Evolutionary conservation across 2,888 invertebrate genomes (phyloP), one percentile per base, ranked within the genome.

Genomic region (Hesperia comma): DNA sequence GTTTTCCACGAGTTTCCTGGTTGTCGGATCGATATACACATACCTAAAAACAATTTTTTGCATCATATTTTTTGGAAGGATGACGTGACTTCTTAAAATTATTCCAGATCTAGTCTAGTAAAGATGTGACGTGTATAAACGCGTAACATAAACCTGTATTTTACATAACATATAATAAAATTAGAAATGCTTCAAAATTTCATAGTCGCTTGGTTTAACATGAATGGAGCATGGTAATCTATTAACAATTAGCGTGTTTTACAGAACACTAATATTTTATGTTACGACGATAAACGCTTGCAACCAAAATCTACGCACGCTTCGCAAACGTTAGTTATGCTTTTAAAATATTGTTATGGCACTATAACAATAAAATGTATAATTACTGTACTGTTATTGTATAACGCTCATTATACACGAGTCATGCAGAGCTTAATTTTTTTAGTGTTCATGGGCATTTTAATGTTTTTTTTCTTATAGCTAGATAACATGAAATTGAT

Each of bases 251-350:
- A 37, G 14, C 19, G 19, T 19, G 37, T 40, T 53, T 37, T 49
- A 46, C n/a, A 41, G 26, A 40, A 53, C 32, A 51, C 37, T 64
- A 64, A 64, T 40, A 58, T 66, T 66, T 54, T 51, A 66, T 66
- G 32, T 60, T 53, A 54, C 41, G 43, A 54, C 33, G 43, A n/a
- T 43, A 15, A n/a, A 14, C 53, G 26, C 46, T 32, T 37, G 37
- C 37, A 37, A 43, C 19, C 21, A 33, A 49, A 49, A 58, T 58
- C 43, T 17, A 43, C 51, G 54, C 66, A 66, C 60, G 54, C 41
- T 43, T 41, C 15, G 41, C 4, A 33, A 33, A 15, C 51, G 41
- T 64, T 58, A 53, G 64, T 58, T 54, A 43, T 53, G 33, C 60
- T 63, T 14, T 43, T n/a, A 57, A 51, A 54, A 60, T 54, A 33